phyloP scores from a whole-genome alignment of 2,113 vertebrate species.

The Stigmatopora nigra region DNA sequence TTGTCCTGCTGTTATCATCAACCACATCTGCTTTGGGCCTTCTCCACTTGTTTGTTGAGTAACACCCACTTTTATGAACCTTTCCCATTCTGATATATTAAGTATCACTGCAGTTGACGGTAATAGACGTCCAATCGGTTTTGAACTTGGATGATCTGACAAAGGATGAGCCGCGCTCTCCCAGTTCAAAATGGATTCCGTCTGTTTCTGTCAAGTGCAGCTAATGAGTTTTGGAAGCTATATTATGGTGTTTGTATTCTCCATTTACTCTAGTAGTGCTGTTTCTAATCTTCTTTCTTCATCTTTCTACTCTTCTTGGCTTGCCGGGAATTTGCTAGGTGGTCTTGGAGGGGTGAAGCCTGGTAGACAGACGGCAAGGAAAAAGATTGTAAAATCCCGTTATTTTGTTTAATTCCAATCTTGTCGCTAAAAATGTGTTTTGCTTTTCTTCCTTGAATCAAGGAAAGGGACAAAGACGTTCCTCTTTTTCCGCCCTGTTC shows the following conservation, averaged over 20 bases:
- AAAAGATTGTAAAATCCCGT: slow-evolving; percentile 69
- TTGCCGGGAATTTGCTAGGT: slow-evolving; percentile 78
- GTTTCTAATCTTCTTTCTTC: slow-evolving; percentile 24
- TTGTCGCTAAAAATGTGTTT: slow-evolving; percentile 58
- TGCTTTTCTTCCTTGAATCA: slow-evolving; percentile 94
- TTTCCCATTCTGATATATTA: too few species aligned
- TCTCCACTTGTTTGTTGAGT: not conserved
- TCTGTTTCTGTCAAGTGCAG: too few species aligned
- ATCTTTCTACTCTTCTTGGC: slow-evolving; percentile 50
- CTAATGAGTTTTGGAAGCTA: not conserved
- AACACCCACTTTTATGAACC: too few species aligned
- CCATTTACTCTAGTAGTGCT: slow-evolving; percentile 32
- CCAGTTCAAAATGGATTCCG: too few species aligned
- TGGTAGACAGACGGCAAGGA: slow-evolving; percentile 80
- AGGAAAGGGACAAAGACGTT: slow-evolving; percentile 81
- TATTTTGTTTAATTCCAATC: slow-evolving; percentile 16
- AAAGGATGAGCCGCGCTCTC: too few species aligned
- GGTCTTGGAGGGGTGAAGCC: slow-evolving; percentile 86
- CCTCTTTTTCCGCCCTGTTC: slow-evolving; percentile 15
- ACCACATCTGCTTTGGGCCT: not conserved
- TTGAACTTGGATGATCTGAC: too few species aligned
- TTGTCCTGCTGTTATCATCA: slow-evolving; percentile 9
- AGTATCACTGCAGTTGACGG: too few species aligned
- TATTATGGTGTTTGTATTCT: not conserved
- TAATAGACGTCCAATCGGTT: too few species aligned